phyloP scores from a whole-genome alignment of 2,888 invertebrate species.

The Nomada flava region DNA sequence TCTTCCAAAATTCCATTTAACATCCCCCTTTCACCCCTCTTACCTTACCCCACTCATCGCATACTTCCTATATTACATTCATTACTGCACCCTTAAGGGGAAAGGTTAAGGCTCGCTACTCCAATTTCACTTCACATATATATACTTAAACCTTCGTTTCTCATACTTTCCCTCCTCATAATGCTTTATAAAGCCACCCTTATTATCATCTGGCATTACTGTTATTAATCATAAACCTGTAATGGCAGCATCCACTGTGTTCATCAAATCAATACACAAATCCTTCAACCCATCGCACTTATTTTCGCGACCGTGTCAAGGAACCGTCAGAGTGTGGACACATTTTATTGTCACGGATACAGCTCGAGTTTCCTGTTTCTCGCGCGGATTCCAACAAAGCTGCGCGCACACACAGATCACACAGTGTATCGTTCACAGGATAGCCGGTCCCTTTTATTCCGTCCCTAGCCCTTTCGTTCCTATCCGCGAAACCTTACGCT shows the following conservation, averaged over 20 bases:
- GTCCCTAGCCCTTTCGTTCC: constrained; percentile 6
- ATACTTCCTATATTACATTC: too few species aligned
- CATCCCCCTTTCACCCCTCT: too few species aligned
- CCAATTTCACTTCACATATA: too few species aligned
- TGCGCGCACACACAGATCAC: constrained; percentile 32
- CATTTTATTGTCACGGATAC: constrained; percentile 26
- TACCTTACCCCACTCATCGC: too few species aligned
- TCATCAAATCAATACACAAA: background rate
- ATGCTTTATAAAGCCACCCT: too few species aligned
- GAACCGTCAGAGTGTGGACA: constrained; percentile 6
- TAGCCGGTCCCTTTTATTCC: constrained; percentile 27
- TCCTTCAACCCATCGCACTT: background rate
- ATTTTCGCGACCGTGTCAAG: background rate
- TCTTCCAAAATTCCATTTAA: too few species aligned
- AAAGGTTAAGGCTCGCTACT: too few species aligned
- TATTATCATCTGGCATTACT: too few species aligned
- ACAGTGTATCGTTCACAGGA: constrained; percentile 16
- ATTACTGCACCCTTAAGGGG: too few species aligned
- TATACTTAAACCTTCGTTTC: too few species aligned
- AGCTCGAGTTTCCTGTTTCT: constrained; percentile 21
- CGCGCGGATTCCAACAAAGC: constrained; percentile 11
- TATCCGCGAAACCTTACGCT: constrained; percentile 42
- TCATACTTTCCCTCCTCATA: too few species aligned
- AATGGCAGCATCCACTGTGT: background rate
- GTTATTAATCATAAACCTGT: too few species aligned